Conservation (phyloP, 1,140 invertebrate species). For the Chrysomallon squamiferum region DNA sequence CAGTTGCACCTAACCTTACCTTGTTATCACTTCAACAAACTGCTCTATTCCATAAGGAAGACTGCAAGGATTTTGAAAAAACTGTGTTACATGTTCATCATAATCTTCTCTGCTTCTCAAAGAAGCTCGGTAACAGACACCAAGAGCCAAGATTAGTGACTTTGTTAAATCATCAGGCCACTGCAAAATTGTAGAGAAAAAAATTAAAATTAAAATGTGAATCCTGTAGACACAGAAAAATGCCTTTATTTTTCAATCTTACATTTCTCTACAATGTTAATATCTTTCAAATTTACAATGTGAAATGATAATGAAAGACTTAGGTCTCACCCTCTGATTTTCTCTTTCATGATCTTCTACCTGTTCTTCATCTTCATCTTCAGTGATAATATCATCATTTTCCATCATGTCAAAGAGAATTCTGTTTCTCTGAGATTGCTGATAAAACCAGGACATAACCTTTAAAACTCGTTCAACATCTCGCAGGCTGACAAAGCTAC, state of each 20-base stretch:
- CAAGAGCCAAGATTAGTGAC: conserved; percentile 39
- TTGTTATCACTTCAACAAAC: conserved; percentile 32
- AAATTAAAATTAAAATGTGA: too few relatives aligned
- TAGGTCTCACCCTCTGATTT: not conserved
- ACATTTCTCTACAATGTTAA: too few relatives aligned
- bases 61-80: conserved; percentile 27
- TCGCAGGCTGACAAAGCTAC: conserved; percentile 59
- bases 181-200: too few relatives aligned
- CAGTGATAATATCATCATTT: not conserved
- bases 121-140: conserved; percentile 48
- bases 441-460: conserved; percentile 46
- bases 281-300: too few relatives aligned
- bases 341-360: not conserved
- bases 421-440: conserved; percentile 1
- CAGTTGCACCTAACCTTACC: too few relatives aligned
- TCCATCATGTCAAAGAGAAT: conserved; percentile 13
- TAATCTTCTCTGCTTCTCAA: conserved; percentile 36
- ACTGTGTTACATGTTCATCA: conserved; percentile 17
- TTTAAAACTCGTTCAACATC: conserved; percentile 51
- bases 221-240: too few relatives aligned
- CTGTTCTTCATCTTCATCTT: not conserved
- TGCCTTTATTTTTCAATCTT: too few relatives aligned
- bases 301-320: too few relatives aligned
- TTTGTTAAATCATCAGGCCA: conserved; percentile 23
- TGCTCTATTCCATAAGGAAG: conserved; percentile 21